Base-by-base conservation (phyloP, 2,797 vertebrate species). In the Galaxias olidus region DNA sequence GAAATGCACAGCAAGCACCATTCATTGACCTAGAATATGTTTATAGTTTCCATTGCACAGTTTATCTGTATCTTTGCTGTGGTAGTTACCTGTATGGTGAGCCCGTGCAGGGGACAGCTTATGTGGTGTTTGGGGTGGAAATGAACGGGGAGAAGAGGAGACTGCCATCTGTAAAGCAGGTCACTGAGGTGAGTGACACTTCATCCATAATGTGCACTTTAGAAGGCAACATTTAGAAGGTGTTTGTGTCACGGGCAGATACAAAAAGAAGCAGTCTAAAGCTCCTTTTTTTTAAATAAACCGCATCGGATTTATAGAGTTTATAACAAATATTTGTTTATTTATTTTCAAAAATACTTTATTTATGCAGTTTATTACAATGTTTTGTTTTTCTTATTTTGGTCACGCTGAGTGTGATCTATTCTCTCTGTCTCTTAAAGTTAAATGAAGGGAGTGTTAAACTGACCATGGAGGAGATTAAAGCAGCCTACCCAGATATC, bases 381-480 rank as follows among this genome's bases (percentile, higher is more conserved):
- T 15, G 48, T n/a, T 50, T 5, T 15, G 17, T 15, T 50, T 49
- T 30, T 30, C 30, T 30, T 30, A 6, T 30, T 30, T 30, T 30
- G 30, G 30, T 30, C 2, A 8, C 30, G n/a, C 12, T 17, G 65
- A 41, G 11, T 44, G 11, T 30, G 10, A 44, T 18, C 20, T 8
- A 8, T 30, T 41, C 45, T 30, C 15, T 42, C 47, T 1, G 54
- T 43, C 3, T 54, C 9, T 4, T 78, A 48, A 59, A 92, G 91
- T 74, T 92, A 74, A 72, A 90, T 1, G 73, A 68, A 15, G 92
- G 90, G 65, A 72, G 17, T 0, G 86, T 73, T 53, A 82, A 5
- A 0, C 73, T 93, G 73, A 86, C 63, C 49, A 77, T 89, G 81
- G 76, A 69, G 1, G 91, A 93, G 64, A 47, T 93, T 59, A 90